Conservation (phyloP, 1,140 invertebrate species). For the Eriosoma lanigerum region DNA sequence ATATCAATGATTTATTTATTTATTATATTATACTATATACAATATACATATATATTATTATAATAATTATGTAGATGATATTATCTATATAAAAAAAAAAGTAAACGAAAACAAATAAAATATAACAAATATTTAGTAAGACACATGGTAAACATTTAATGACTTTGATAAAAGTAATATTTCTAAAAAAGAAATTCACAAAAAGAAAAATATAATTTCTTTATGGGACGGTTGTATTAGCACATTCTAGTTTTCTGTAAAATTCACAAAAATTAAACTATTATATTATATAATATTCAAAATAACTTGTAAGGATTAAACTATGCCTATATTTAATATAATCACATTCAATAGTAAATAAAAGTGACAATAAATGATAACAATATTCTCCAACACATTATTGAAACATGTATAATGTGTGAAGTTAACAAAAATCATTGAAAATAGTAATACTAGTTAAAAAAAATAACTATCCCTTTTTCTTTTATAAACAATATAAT, state of each 20-base stretch:
- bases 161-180: background rate
- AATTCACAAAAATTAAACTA: slow-evolving; percentile 14
- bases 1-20: too few species aligned
- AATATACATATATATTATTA: too few species aligned
- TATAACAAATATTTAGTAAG: slow-evolving; percentile 34
- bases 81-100: background rate
- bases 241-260: slow-evolving; percentile 13
- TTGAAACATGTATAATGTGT: background rate
- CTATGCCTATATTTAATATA: slow-evolving; percentile 31
- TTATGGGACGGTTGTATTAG: slow-evolving; percentile 30
- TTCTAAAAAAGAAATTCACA: background rate
- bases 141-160: slow-evolving; percentile 25
- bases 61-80: too few species aligned
- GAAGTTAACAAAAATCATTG: slow-evolving; percentile 23
- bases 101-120: slow-evolving; percentile 7
- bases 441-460: background rate
- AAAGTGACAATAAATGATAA: slow-evolving; percentile 20
- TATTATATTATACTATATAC: too few species aligned
- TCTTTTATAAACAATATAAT: background rate
- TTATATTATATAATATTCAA: slow-evolving; percentile 12
- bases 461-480: background rate
- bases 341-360: slow-evolving; percentile 17
- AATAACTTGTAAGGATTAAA: slow-evolving; percentile 12
- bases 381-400: slow-evolving; percentile 12
- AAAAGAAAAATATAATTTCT: slow-evolving; percentile 26